These are phyloP conservation scores for Globodera rostochiensis DNA, from an alignment of 1,140 invertebrate genomes.

Conservation along the genomic window DNA sequence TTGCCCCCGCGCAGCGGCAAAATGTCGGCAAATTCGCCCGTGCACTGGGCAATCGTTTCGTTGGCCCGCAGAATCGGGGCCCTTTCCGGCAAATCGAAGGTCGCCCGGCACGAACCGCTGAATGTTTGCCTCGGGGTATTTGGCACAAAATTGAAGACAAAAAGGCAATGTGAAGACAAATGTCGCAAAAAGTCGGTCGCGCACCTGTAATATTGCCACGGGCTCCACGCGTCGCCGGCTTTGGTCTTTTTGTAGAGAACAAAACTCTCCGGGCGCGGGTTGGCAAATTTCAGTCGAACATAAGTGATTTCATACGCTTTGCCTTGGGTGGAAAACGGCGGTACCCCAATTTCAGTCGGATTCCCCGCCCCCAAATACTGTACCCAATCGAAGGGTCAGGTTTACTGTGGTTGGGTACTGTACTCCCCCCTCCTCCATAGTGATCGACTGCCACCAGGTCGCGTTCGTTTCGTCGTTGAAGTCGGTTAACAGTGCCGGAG, in stretches of 20 bases:
- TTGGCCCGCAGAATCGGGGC: slow-evolving; percentile 69
- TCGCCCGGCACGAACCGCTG: slow-evolving; percentile 81
- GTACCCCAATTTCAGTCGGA: slow-evolving; percentile 7
- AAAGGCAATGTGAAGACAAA: background rate
- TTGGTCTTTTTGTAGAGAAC: slow-evolving; percentile 83
- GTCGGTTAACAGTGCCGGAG: slow-evolving; percentile 82
- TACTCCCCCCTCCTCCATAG: slow-evolving; percentile 91
- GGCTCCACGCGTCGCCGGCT: slow-evolving; percentile 80
- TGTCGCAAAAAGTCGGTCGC: background rate
- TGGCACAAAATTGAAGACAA: background rate
- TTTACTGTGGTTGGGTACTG: slow-evolving; percentile 88
- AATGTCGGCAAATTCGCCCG: slow-evolving; percentile 93
- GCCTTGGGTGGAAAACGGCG: slow-evolving; percentile 13
- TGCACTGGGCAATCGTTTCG: slow-evolving; percentile 87
- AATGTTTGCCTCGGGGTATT: background rate
- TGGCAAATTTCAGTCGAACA: slow-evolving; percentile 86
- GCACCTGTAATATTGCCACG: slow-evolving; percentile 89
- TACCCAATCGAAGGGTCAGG: slow-evolving; percentile 81
- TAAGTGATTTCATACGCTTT: slow-evolving; percentile 97
- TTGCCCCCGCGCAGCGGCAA: slow-evolving; percentile 91
- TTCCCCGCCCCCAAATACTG: no score
- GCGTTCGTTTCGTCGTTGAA: slow-evolving; percentile 82
- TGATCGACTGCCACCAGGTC: slow-evolving; percentile 98
- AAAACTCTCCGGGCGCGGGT: slow-evolving; percentile 93
- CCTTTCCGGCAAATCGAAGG: slow-evolving; percentile 79